Evolutionary conservation across 2,113 vertebrate species (phyloP).

Genomic region (human (Homo sapiens)): DNA sequence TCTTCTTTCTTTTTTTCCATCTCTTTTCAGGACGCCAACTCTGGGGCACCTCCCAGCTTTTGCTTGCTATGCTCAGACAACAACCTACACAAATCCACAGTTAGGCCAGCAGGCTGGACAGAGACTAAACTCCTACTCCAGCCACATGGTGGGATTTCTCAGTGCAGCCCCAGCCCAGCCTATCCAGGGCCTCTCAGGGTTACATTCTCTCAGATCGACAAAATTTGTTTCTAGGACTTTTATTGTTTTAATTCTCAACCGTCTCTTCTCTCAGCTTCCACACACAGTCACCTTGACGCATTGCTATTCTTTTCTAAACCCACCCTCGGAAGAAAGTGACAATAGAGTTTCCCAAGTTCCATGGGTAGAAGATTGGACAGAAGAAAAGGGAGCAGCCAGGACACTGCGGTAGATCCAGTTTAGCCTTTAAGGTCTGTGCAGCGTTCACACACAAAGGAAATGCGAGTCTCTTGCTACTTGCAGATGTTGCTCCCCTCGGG

Average conservation of each 20-base stretch:
- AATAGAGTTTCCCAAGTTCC: neutral
- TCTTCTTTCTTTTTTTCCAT: fast-evolving
- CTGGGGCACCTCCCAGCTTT: neutral
- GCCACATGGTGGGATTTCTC: neutral
- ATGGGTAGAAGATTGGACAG: neutral
- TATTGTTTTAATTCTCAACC: neutral
- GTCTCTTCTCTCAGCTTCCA: neutral
- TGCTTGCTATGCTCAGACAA: neutral
- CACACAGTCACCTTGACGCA: neutral
- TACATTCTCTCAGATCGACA: neutral
- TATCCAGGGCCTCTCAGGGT: too few species aligned
- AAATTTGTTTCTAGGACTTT: neutral
- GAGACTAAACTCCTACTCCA: neutral
- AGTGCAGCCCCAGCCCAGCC: neutral
- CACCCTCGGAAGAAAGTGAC: neutral
- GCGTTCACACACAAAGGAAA: neutral
- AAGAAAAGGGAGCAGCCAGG: neutral
- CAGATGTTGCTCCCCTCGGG: neutral
- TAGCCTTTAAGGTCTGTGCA: neutral
- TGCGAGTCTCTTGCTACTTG: neutral
- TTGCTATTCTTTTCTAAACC: neutral
- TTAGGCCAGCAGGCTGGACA: neutral
- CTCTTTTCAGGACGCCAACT: neutral
- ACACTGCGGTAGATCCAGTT: neutral
- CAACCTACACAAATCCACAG: neutral